A percentile compares a stretch with the other conserved stretches of the same genome.
Conservation (phyloP, 2,113 vertebrate species). For the Chaetodon auriga region DNA sequence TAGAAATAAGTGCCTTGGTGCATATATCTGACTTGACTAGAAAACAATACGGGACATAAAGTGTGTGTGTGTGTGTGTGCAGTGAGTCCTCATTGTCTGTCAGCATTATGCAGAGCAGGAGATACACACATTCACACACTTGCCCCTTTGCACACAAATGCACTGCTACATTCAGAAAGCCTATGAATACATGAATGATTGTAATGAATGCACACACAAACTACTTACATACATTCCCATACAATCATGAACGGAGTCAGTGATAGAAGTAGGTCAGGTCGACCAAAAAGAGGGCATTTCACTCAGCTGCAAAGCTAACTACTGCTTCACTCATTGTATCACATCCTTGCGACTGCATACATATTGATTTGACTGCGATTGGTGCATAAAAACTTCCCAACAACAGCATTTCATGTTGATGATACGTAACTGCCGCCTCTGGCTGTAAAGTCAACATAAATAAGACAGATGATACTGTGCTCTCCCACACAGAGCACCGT, state of each 20-base stretch:
- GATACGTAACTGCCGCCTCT: not conserved
- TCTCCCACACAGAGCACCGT: conserved; percentile 18
- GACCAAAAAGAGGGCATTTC: conserved; percentile 19
- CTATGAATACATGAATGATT: not conserved
- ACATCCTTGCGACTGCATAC: not conserved
- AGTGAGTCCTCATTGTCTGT: conserved; percentile 19
- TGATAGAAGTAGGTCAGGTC: conserved; percentile 36
- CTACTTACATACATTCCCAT: not conserved
- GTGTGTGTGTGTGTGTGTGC: not conserved
- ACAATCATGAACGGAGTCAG: not conserved
- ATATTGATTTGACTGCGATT: conserved; percentile 24
- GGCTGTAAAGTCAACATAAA: conserved; percentile 26
- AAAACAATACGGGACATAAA: conserved; percentile 38
- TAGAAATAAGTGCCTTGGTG: conserved; percentile 18
- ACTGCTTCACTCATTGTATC: conserved; percentile 7
- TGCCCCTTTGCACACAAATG: not conserved
- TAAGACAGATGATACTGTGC: not conserved
- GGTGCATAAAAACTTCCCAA: not conserved
- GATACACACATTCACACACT: conserved; percentile 29
- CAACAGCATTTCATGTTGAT: conserved; percentile 26
- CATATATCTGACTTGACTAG: conserved; percentile 37
- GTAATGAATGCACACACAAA: conserved; percentile 4
- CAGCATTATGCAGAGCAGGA: conserved; percentile 57
- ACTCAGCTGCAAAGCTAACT: conserved; percentile 9
- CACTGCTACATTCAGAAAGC: not conserved